A percentile compares a stretch with the other conserved stretches of the same genome.
These are phyloP conservation scores for Rhinatrema bivittatum DNA, from an alignment of 2,797 vertebrate species.

Conservation along the genomic window DNA sequence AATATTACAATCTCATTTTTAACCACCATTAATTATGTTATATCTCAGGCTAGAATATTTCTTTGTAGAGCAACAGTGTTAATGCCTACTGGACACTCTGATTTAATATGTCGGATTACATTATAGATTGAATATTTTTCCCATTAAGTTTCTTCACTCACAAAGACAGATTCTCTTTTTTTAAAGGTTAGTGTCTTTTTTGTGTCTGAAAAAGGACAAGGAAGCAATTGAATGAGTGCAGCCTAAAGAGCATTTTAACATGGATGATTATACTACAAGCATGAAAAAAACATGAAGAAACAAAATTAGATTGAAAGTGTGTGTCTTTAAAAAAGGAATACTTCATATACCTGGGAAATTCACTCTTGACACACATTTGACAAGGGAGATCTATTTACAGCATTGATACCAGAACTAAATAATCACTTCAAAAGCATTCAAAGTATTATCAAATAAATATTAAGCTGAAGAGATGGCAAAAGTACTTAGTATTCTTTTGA, in stretches of 20 bases:
- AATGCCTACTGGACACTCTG: background rate
- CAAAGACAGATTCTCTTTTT: no score
- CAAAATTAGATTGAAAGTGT: background rate
- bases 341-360: conserved; percentile 5
- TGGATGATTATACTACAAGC: no score
- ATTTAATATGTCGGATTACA: conserved; percentile 29
- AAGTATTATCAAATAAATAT: conserved; percentile 20
- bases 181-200: no score
- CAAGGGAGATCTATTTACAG: conserved; percentile 2
- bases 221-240: no score
- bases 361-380: conserved; percentile 8
- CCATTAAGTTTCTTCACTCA: conserved; percentile 10
- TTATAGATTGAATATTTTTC: conserved; percentile 25
- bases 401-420: conserved; percentile 6
- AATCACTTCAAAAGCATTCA: conserved; percentile 3
- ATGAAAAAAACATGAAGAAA: background rate
- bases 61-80: conserved; percentile 35
- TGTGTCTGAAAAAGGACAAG: no score
- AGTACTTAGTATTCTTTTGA: conserved; percentile 4
- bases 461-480: conserved; percentile 1
- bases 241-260: no score
- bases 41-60: conserved; percentile 27
- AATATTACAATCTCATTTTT: conserved; percentile 42
- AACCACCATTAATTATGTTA: conserved; percentile 36
- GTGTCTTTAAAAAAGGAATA: background rate